Conservation (phyloP, 2,113 vertebrate genomes). For the Phoxinus phoxinus region DNA sequence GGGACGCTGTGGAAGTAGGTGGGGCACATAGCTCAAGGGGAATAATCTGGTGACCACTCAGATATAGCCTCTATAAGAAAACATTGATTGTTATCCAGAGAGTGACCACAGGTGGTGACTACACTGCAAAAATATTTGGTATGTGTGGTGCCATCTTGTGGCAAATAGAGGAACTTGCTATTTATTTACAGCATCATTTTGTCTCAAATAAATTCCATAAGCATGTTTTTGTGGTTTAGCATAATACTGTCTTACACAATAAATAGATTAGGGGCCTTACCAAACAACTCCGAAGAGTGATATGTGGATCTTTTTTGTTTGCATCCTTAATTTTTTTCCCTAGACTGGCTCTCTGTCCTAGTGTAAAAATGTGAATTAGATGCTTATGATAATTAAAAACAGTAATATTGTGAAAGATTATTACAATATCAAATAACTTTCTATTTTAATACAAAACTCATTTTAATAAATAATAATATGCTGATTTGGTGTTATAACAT, state of each 20-base stretch:
- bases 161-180: slow-evolving; percentile 28
- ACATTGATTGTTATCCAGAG: slow-evolving; percentile 37
- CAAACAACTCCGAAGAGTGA: neutral
- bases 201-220: neutral
- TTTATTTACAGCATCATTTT: neutral
- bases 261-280: neutral
- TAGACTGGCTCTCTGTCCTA: no score
- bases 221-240: neutral
- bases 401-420: neutral
- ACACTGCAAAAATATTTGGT: slow-evolving; percentile 39
- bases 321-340: neutral
- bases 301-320: neutral
- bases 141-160: slow-evolving; percentile 68
- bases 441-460: no score
- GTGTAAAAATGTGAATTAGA: neutral
- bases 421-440: neutral
- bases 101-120: slow-evolving; percentile 57
- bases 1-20: slow-evolving; percentile 11
- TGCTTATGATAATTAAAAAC: neutral
- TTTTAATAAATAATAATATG: neutral
- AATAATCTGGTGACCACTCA: slow-evolving; percentile 12
- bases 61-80: slow-evolving; percentile 40
- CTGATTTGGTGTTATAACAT: neutral
- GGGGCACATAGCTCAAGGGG: slow-evolving; percentile 38
- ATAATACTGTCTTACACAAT: neutral